Evolutionary conservation across 1,140 invertebrate species (phyloP), one percentile per base, ranked within the genome.

Genomic region (Argopecten irradians): DNA sequence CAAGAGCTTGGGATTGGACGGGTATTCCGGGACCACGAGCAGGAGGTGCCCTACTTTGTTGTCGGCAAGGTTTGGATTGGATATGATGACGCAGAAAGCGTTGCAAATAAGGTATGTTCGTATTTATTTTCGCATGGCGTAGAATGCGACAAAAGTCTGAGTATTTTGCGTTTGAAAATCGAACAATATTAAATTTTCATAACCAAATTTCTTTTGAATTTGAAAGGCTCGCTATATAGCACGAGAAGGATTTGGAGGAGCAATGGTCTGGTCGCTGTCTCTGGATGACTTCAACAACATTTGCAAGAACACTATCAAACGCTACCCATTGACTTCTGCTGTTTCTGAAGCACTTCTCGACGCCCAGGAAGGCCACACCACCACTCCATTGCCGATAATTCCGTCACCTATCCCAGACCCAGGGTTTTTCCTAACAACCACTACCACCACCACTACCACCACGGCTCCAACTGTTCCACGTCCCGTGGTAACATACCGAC

Each of bases 261-360:
- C 98, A 35, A 99, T 99, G 98, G 97, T 98, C 0, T 99, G 98
- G 99, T 98, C 98, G 0, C 96, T 99, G 0, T 98, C 99, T 92
- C 98, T 99, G 97, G 99, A 95, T 85, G 94, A 95, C 84, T 94
- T 94, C 85, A 89, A 35, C 55, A 89, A 92, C 46, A 88, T 98
- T 11, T 97, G 92, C 82, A 88, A 96, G 22, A 98, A 98, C 93
- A 97, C 97, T 92, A 97, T 96, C 5, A 97, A 97, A 91, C 97
- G 97, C 0, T 99, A 98, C 96, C 98, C 98, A 0, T 95, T 99
- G 19, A 90, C 89, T 16, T 46, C 36, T n/a, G 36, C 86, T 11
- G 43, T 90, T 22, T 55, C 87, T 34, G 46, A 88, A 36, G 88
- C 89, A 13, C 35, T 90, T 16, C 3, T 34, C 36, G 41, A 39